Base-by-base conservation (phyloP, 2,113 vertebrate genomes). In the Ochotona princeps region DNA sequence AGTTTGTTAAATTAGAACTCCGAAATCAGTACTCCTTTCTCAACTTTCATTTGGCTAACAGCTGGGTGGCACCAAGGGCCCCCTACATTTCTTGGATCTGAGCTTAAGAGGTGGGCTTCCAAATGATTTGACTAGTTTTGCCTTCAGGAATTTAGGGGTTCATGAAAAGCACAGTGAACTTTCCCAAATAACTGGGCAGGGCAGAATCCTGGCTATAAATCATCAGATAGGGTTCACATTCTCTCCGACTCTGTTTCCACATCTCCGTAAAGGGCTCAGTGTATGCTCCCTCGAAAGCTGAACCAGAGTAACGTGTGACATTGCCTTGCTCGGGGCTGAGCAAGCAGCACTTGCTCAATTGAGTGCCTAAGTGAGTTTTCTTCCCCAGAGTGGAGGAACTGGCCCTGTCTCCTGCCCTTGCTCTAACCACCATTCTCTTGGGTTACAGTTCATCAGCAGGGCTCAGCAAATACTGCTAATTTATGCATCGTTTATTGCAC, bases 391-490 rank as follows among this genome's bases (percentile, higher is more conserved):
- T 26, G 67, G 67, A 57, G 44, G 28, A 69, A 51, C 20, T 7
- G 15, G 84, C 38, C 91, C 61, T 60, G 15, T 21, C 70, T 21
- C 26, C 0, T 81, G 91, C 54, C 76, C 87, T 78, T 60, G 72
- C 20, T 78, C 65, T 76, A 61, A 76, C 21, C 20, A 83, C 54
- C 10, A 8, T 86, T 63, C 90, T 88, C 70, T 51, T 79, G 74
- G 87, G 87, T 87, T 90, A 66, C 80, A 79, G 87, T 96, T 92
- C 92, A 95, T 96, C 61, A 65, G 32, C 28, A 96, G 35, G 49
- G 61, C 90, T 95, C 74, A 92, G 94, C 89, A 96, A 80, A 90
- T 85, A 94, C 73, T 95, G 85, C 83, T 96, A 86, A 95, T 96
- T 93, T 95, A 94, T 95, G 94, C 70, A 38, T 79, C 95, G 89